phyloP scores from a whole-genome alignment of 92 coral and sea anemone genomes.

The Phenganax marumi region DNA sequence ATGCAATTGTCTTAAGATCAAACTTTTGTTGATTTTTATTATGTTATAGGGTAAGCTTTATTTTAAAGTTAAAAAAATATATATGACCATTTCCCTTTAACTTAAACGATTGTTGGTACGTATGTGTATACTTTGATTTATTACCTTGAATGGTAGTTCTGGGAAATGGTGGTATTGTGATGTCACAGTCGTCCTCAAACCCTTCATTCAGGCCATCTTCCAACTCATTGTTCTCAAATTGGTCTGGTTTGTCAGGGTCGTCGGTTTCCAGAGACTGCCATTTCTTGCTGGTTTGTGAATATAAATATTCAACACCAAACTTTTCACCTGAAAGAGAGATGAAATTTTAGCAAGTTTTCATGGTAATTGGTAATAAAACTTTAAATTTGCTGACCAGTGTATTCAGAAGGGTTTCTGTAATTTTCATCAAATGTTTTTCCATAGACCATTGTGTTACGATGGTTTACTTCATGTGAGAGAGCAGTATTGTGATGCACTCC shows the following conservation, averaged over 20 bases:
- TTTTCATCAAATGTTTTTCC: slow-evolving; percentile 8
- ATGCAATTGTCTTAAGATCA: too few relatives aligned
- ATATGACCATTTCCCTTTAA: too few relatives aligned
- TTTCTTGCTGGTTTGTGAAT: too few relatives aligned
- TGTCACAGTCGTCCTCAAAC: slow-evolving; percentile 37
- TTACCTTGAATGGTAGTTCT: slow-evolving; percentile 18
- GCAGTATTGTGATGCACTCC: neutral
- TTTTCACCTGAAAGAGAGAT: slow-evolving; percentile 28
- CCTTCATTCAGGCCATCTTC: slow-evolving; percentile 34
- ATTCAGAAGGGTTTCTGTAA: neutral
- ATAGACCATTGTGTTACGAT: slow-evolving; percentile 13
- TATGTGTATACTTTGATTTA: neutral
- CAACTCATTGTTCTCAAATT: neutral
- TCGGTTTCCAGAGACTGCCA: too few relatives aligned
- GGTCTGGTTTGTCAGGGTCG: slow-evolving; percentile 42
- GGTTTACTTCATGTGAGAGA: slow-evolving; percentile 32
- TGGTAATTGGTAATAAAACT: too few relatives aligned
- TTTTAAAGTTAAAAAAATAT: too few relatives aligned
- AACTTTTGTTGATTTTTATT: too few relatives aligned
- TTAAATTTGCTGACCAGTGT: too few relatives aligned
- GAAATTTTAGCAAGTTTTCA: too few relatives aligned
- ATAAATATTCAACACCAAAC: slow-evolving; percentile 15
- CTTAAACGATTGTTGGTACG: neutral
- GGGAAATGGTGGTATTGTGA: slow-evolving; percentile 13
- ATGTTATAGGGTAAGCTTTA: too few relatives aligned